A percentile compares a stretch with the other conserved stretches of the same genome.
Evolutionary conservation across 2,888 invertebrate genomes (phyloP).

Genomic region (Tuta absoluta): DNA sequence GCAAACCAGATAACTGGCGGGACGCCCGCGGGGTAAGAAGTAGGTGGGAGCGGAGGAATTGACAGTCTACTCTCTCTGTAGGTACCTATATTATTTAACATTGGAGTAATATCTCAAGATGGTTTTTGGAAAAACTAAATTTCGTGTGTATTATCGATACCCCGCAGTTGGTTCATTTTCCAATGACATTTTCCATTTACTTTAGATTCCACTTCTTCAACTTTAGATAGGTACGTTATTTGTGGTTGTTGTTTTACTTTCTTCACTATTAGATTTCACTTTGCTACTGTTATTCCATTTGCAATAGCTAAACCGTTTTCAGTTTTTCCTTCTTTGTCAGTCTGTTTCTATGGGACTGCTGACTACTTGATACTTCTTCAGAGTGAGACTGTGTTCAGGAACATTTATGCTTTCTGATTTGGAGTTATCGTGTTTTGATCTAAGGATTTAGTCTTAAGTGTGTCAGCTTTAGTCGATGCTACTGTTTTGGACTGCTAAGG

Average conservation of each 20-base stretch:
- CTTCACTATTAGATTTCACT: conserved; percentile 44
- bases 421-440: conserved; percentile 37
- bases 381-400: conserved; percentile 47
- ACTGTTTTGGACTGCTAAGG: conserved; percentile 60
- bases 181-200: no score
- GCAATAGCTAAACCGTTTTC: conserved; percentile 53
- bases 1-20: no score
- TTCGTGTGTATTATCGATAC: no score
- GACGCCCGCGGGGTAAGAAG: no score
- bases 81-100: no score
- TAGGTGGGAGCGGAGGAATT: no score
- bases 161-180: conserved; percentile 55
- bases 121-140: no score
- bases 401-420: conserved; percentile 41
- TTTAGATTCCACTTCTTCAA: conserved; percentile 53
- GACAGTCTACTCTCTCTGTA: no score
- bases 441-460: conserved; percentile 39
- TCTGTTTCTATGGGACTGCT: conserved; percentile 44
- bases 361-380: conserved; percentile 67
- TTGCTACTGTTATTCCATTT: conserved; percentile 50
- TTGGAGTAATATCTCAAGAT: no score
- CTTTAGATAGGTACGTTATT: conserved; percentile 48
- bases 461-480: conserved; percentile 45
- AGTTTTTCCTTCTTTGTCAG: conserved; percentile 47
- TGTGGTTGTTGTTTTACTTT: conserved; percentile 52